Evolutionary conservation across 2,888 invertebrate species (phyloP), one percentile per base, ranked within the genome.

Genomic region (Leptinotarsa haldemani): DNA sequence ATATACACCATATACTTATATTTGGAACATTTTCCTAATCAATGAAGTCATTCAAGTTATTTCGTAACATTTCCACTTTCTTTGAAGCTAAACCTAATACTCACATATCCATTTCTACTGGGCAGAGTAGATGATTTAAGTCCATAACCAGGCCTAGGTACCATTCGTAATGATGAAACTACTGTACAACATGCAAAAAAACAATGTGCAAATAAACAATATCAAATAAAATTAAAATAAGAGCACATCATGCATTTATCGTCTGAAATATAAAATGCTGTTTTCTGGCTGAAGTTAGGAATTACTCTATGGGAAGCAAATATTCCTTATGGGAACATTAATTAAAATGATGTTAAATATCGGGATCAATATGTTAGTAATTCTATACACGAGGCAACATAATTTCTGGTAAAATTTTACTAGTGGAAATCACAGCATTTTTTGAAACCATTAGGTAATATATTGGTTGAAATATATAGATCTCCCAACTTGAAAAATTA

Each of bases 131-230:
- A 90, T 83, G 92, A 91, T 89, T 93, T 93, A 87, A 91, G 90
- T 87, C 92, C 91, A 88, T 92, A 94, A 87, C 94, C 95, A 83
- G 94, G 94, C 88, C 93, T 94, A 84, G 94, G 93, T 85, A 93
- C 92, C 90, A 90, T 90, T 84, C 92, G 89, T 86, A 89, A 88
- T 85, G 89, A 88, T 82, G 90, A 91, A 84, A 90, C 89, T 87
- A 90, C 90, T 90, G 86, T 84, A 85, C 83, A 83, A 83, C 82
- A 83, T 81, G 81, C 83, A 82, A 84, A 83, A 61, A 79, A 83
- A 78, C 77, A 80, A 79, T 77, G 77, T 74, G 73, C 81, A 79
- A 80, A 79, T 65, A 82, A 82, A 76, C 80, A 79, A 79, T 52
- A 65, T 69, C 69, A 73, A 82, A 76, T 79, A 79, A 79, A 20